Base-by-base conservation (phyloP, 2,888 invertebrate species). In the Cerastoderma edule region DNA sequence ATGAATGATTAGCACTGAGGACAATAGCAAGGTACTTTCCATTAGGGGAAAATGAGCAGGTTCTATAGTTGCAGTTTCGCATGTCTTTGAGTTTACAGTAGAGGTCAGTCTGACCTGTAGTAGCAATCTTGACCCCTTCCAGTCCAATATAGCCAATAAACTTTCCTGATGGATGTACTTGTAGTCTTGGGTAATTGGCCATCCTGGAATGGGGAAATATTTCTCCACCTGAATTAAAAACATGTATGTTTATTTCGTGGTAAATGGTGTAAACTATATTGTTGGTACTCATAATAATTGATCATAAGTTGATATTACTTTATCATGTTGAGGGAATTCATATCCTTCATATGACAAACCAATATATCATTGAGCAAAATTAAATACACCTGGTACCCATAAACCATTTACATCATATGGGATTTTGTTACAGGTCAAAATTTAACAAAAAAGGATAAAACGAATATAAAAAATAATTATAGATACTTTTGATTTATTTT, bases 41-140 rank as follows among this genome's bases (percentile, higher is more conserved):
- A 80, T 89, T 85, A 5, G 88, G 88, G 39, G 89, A 85, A 50
- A 89, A 78, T n/a, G 87, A 83, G 63, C 83, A 86, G 69, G 72
- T 85, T 50, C 76, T 80, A 72, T 86, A 87, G 24, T 72, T 81
- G 33, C 83, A 80, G 44, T 80, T 81, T 8, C 78, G 57, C 3
- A 85, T 28, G 64, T 88, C 88, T 30, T 84, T 76, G 6, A 69
- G 67, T 50, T 82, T 83, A 8, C 67, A 69, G 65, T 74, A 86
- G 28, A 86, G 75, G 5, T 74, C 75, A 22, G 84, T 83, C 56
- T 85, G 79, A 4, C 72, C 30, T 8, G 75, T 66, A 10, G 78
- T 82, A 27, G 68, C 72, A 3, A 88, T 72, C 24, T 75, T 83
- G n/a, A 88, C 76, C 19, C 83, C 80, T 32, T 81, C 83, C 5